Evolutionary conservation across 2,113 vertebrate species (phyloP).

Genomic region (Tringa solitaria): DNA sequence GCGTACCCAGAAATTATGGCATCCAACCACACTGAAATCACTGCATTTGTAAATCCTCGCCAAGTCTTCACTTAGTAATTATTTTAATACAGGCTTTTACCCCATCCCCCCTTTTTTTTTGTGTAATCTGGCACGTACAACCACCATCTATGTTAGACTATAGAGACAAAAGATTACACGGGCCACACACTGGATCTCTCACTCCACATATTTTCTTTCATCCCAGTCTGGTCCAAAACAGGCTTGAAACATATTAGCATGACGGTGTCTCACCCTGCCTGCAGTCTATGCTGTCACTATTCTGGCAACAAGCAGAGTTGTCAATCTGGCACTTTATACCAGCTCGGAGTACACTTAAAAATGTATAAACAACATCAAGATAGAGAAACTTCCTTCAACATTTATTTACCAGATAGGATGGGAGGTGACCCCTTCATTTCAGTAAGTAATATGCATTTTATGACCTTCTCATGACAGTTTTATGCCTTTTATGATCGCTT

Average conservation of each 20-base stretch:
- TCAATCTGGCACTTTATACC: constrained; percentile 31
- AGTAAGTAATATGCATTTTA: constrained; percentile 3
- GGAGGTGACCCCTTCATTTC: not conserved
- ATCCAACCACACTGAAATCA: not conserved
- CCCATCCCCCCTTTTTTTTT: too few species aligned
- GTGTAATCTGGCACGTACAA: not conserved
- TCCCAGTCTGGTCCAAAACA: constrained; percentile 30
- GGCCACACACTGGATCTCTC: not conserved
- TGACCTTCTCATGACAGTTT: not conserved
- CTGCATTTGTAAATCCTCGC: not conserved
- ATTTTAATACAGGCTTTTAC: not conserved
- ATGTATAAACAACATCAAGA: constrained; percentile 20
- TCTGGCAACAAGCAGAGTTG: constrained; percentile 37
- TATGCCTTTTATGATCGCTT: not conserved
- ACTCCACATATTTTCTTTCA: constrained; percentile 3
- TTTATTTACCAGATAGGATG: not conserved
- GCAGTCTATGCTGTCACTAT: constrained; percentile 13
- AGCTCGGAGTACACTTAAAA: not conserved
- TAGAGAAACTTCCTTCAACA: not conserved
- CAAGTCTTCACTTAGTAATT: not conserved
- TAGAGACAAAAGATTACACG: not conserved
- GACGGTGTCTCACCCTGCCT: constrained; percentile 31
- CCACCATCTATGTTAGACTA: not conserved
- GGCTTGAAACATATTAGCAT: constrained; percentile 7
- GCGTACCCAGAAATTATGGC: not conserved